Base-by-base conservation (phyloP, 1,140 invertebrate genomes). In the Eumeta japonica region DNA sequence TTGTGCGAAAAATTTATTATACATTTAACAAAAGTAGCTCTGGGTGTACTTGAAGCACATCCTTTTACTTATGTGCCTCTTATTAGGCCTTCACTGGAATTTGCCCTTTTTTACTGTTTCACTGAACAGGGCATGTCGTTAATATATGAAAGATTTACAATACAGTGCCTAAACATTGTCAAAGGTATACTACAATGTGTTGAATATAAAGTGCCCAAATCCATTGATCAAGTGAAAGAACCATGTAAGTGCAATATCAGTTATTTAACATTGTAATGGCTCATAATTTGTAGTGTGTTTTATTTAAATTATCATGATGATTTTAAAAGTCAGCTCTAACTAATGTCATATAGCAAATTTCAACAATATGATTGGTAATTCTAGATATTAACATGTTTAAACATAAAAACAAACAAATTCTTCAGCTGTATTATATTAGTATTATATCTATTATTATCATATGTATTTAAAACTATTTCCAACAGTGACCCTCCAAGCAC, bases 161-260 rank as follows among this genome's bases (percentile, higher is more conserved):
- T 97, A 45, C 89, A 93, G 43, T 90, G 88, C 50, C 81, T 97
- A 39, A 95, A 94, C 74, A 76, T 95, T 37, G 83, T 95, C 16
- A 95, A 93, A 66, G 81, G 79, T 1, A 88, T 95, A 42, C 75
- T 96, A 45, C 64, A 87, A 35, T 88, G 86, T 67, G 73, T 80
- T 5, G 83, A 87, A 56, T 93, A 88, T 59, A 87, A 83, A 53
- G 65, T 79, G 31, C 75, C 78, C 0, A 87, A 87, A 67, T 54
- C 63, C 45, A 58, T 70, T 15, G 81, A 81, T 71, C 53, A 60
- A 55, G 77, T 77, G 32, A 77, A 67, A 39, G 75, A 78, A 16
- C 58, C 73, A 24, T 62, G 77, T 73, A 42, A 67, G 63, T 61
- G 13, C 7, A 10, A 4, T 30, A 40, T 39, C 40, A 24, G 29